Evolutionary conservation across 2,113 vertebrate species (phyloP).

Genomic region (Seriola aureovittata): DNA sequence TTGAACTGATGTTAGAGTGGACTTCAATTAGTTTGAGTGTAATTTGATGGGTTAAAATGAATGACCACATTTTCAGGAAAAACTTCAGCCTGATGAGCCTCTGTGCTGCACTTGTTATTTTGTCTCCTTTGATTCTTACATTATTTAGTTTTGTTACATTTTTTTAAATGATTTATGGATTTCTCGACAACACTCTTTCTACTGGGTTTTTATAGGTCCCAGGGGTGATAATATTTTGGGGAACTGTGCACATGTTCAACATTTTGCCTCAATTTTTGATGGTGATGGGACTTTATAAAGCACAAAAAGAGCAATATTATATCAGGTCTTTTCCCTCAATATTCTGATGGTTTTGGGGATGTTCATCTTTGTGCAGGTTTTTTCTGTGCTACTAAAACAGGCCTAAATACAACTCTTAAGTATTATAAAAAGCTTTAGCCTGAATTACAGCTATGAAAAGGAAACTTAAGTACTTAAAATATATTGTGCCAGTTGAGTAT

Average conservation of each 20-base stretch:
- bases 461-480: neutral
- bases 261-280: neutral
- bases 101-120: constrained; percentile 7
- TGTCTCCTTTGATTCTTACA: neutral
- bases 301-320: neutral
- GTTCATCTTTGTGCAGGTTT: neutral
- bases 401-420: neutral
- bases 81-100: constrained; percentile 9
- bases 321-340: neutral
- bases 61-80: constrained; percentile 17
- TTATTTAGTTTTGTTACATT: neutral
- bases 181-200: neutral
- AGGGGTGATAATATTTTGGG: neutral
- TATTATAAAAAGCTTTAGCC: neutral
- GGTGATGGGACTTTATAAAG: neutral
- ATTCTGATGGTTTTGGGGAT: neutral
- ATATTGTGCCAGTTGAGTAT: neutral
- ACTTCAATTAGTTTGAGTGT: constrained; percentile 38
- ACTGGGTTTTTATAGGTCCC: too few species aligned
- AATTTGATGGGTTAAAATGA: constrained; percentile 44
- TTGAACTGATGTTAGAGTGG: constrained; percentile 35
- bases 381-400: neutral
- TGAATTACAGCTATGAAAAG: neutral
- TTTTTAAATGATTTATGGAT: neutral
- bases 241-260: neutral